Percentiles rank a stretch among this genome's conserved stretches.
Evolutionary conservation across 2,113 vertebrate genomes (phyloP).

Genomic region (Cyanoliseus patagonus): DNA sequence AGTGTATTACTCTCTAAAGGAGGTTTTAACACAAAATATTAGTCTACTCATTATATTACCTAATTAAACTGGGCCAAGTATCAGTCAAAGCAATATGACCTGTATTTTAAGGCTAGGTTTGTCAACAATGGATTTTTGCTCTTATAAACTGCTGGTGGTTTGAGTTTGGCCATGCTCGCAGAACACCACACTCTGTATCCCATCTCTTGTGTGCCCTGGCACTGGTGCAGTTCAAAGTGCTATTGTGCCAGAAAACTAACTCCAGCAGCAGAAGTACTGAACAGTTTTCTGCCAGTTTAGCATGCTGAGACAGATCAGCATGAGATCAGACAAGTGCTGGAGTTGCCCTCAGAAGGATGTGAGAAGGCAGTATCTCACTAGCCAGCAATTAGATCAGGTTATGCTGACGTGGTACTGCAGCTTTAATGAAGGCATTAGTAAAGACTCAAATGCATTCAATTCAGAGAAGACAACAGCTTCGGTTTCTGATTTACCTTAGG

Average conservation of each 20-base stretch:
- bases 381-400: constrained; percentile 14
- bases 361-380: not conserved
- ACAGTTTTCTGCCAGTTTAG: not conserved
- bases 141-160: not conserved
- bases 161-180: not conserved
- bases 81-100: not conserved
- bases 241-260: not conserved
- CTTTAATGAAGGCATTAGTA: constrained; percentile 18
- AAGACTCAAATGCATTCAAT: not conserved
- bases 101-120: not conserved
- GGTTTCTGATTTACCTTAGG: not conserved
- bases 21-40: constrained; percentile 7
- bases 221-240: not conserved
- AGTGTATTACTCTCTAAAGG: not conserved
- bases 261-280: not conserved
- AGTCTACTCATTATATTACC: not conserved
- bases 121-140: not conserved
- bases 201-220: not conserved
- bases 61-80: not conserved
- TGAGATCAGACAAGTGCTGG: not conserved
- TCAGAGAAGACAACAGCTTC: not conserved
- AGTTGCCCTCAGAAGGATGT: not conserved
- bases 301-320: not conserved
- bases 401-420: not conserved
- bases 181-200: not conserved